A percentile compares a stretch with the other conserved stretches of the same genome.
These are phyloP conservation scores for Pristionchus arcanus DNA, from an alignment of 2,888 invertebrate genomes.

Conservation along the genomic window DNA sequence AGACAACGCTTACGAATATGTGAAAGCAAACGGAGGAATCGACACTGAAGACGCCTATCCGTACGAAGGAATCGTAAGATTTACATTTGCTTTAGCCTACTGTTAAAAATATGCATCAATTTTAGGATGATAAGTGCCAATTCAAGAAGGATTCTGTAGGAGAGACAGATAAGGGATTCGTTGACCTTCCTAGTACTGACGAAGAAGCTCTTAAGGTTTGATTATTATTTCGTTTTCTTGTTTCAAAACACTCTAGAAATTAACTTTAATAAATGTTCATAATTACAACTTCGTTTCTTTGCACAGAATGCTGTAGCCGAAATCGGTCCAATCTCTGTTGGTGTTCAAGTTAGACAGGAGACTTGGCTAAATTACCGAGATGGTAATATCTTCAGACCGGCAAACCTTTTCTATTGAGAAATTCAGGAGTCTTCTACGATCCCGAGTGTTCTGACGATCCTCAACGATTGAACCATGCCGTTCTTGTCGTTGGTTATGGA, in stretches of 20 bases:
- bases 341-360: no score
- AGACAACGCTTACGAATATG: slow-evolving; percentile 80
- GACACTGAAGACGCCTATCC: slow-evolving; percentile 91
- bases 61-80: slow-evolving; percentile 81
- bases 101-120: background rate
- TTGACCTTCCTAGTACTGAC: background rate
- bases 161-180: background rate
- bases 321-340: background rate
- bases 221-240: no score
- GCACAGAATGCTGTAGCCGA: background rate
- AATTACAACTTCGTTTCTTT: no score
- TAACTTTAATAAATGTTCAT: no score
- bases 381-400: background rate
- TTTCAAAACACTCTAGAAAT: no score
- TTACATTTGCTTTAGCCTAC: background rate
- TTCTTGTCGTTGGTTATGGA: background rate
- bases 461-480: background rate
- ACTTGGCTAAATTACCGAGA: background rate
- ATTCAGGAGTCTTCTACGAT: background rate
- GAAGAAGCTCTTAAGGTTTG: slow-evolving; percentile 14
- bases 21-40: slow-evolving; percentile 84
- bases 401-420: no score
- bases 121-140: background rate
- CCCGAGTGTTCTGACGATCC: background rate
- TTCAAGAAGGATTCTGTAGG: background rate